Evolutionary conservation across 2,888 invertebrate species (phyloP), one percentile per base, ranked within the genome.

Genomic region (Cistogaster globosa): DNA sequence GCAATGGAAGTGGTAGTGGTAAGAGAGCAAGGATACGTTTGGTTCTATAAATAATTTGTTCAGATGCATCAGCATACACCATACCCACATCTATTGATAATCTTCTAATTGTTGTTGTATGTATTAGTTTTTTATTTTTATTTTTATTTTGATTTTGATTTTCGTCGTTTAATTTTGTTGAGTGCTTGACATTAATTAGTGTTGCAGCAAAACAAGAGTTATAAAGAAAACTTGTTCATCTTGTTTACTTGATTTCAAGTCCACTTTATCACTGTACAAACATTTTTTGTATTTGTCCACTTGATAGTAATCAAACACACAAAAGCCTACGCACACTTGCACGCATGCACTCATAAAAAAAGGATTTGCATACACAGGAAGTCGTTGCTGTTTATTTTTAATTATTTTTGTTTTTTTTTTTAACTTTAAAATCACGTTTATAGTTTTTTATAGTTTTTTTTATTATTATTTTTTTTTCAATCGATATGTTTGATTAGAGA

Each of bases 51-150:
- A 58, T 55, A 77, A 77, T 82, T 84, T 48, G 32, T 42, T 67
- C 36, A 22, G 75, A 63, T 76, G 77, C 74, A 69, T 53, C 86
- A 81, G 78, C 86, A 74, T 86, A 45, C 86, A 87, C 79, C 87
- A 87, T 87, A 80, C 86, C 87, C 76, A 85, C 83, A 84, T 86
- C 67, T 67, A 80, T 74, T 71, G 58, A 51, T 65, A 51, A 63
- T 38, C 75, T 26, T 0, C 12, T 32, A 32, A 5, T 32, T 38
- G n/a, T 22, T 36, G 57, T 60, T 22, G 14, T 51, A 48, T 53
- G 53, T 36, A 3, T 63, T 55, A 22, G 0, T 55, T n/a, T 62
- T 53, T 16, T 22, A 6, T 62, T 36, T 20, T n/a, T 12, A 42
- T 0, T 53, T 16, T 62, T 51, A 11, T 22, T 62, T 36, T 38